Evolutionary conservation across 2,113 vertebrate genomes (phyloP).

Genomic region (Nymphicus hollandicus): DNA sequence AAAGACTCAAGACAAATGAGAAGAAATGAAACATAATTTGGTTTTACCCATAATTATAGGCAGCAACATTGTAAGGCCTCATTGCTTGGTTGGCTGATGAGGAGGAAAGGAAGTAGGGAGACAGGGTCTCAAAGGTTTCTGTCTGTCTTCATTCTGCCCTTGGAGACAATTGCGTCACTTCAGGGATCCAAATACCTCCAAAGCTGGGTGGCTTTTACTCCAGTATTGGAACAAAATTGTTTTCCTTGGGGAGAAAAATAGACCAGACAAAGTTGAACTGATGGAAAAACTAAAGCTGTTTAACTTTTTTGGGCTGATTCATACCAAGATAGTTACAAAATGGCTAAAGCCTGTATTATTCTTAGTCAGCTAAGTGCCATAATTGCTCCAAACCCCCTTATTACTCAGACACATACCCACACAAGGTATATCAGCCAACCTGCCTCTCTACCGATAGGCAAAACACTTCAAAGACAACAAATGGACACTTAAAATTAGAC

Average conservation of each 20-base stretch:
- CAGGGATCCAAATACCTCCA: background rate
- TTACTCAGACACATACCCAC: background rate
- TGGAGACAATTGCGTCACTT: background rate
- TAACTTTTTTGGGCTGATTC: background rate
- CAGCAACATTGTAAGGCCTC: background rate
- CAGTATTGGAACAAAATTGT: background rate
- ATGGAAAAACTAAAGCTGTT: background rate
- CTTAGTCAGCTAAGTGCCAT: background rate
- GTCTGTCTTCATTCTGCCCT: background rate
- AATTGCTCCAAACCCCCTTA: background rate
- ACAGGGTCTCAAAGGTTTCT: background rate
- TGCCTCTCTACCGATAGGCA: background rate
- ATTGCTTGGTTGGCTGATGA: background rate
- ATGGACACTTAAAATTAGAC: background rate
- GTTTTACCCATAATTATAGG: background rate
- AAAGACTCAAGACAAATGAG: background rate
- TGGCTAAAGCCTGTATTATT: background rate
- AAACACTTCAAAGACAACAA: background rate
- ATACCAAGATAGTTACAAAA: background rate
- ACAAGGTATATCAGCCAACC: background rate
- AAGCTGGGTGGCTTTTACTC: fast-evolving
- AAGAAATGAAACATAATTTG: background rate
- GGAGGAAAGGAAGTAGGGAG: background rate
- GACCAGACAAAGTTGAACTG: background rate
- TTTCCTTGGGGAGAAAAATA: background rate